phyloP scores from a whole-genome alignment of 2,888 invertebrate species.

The Megalurothrips usitatus region DNA sequence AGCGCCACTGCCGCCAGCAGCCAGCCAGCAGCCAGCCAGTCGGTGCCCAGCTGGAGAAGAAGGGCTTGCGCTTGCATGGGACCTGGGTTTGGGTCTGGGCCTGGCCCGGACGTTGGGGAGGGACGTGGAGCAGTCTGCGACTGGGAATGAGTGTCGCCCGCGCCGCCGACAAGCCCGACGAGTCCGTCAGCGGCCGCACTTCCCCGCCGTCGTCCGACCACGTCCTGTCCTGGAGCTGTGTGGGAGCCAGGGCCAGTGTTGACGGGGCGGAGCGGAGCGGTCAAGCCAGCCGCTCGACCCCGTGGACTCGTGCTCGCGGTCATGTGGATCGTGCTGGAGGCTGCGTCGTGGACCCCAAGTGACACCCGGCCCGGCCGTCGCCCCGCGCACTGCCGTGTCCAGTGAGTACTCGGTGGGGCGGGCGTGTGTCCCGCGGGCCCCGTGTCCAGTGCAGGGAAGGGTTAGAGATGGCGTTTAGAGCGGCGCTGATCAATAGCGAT shows the following conservation, averaged over 20 bases:
- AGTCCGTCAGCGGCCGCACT: background rate
- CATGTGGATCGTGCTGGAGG: background rate
- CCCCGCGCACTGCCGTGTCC: background rate
- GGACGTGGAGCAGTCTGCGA: background rate
- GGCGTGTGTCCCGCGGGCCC: background rate
- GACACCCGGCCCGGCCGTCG: background rate
- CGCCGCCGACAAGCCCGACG: background rate
- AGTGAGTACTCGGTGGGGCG: background rate
- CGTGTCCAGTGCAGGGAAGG: too few relatives aligned
- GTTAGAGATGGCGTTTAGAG: too few relatives aligned
- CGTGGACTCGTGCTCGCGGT: background rate
- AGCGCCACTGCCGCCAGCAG: background rate
- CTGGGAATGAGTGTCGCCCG: background rate
- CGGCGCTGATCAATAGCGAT: too few relatives aligned
- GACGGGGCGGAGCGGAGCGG: background rate
- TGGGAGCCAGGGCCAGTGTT: background rate
- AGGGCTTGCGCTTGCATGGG: background rate
- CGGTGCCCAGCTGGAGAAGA: slow-evolving; percentile 17
- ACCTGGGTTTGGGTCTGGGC: background rate
- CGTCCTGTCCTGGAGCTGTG: background rate
- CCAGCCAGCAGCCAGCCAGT: background rate
- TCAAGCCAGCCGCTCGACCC: background rate
- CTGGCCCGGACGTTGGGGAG: background rate
- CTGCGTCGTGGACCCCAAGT: background rate
- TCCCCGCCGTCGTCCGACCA: too few relatives aligned